Evolutionary conservation across 2,113 vertebrate species (phyloP).

Genomic region (Apodemus speciosus): DNA sequence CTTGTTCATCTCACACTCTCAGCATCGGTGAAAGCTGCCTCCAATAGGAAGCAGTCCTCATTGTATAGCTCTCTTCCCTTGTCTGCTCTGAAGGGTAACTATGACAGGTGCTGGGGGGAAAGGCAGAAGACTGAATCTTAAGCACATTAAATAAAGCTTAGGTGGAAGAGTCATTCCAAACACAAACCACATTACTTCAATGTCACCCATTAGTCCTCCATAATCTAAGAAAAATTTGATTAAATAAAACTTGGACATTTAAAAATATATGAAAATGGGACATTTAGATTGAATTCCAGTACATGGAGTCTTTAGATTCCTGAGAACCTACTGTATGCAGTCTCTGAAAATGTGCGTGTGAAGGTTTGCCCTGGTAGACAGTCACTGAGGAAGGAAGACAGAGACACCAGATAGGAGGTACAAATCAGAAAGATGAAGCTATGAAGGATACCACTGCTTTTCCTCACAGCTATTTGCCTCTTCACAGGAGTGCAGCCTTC

Average conservation of each 20-base stretch:
- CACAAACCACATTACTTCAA: background rate
- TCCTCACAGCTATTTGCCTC: background rate
- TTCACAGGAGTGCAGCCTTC: background rate
- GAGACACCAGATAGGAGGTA: background rate
- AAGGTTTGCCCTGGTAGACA: background rate
- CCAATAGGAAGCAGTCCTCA: background rate
- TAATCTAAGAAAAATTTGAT: background rate
- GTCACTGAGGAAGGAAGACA: background rate
- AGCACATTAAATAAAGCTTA: background rate
- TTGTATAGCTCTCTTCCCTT: rapidly evolving
- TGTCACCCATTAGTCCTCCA: background rate
- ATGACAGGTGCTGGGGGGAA: background rate
- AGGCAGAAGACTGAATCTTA: background rate
- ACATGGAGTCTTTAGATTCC: background rate
- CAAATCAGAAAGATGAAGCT: background rate
- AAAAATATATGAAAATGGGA: background rate
- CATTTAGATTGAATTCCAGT: background rate
- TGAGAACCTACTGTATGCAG: background rate
- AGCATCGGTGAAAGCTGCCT: background rate
- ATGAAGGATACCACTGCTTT: too few relatives aligned
- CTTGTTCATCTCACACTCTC: background rate
- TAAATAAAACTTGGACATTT: background rate
- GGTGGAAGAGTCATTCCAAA: background rate
- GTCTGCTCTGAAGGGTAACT: background rate
- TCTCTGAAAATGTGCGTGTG: too few relatives aligned